Conservation (phyloP, 2,113 vertebrate species). For the Aphelocoma coerulescens region DNA sequence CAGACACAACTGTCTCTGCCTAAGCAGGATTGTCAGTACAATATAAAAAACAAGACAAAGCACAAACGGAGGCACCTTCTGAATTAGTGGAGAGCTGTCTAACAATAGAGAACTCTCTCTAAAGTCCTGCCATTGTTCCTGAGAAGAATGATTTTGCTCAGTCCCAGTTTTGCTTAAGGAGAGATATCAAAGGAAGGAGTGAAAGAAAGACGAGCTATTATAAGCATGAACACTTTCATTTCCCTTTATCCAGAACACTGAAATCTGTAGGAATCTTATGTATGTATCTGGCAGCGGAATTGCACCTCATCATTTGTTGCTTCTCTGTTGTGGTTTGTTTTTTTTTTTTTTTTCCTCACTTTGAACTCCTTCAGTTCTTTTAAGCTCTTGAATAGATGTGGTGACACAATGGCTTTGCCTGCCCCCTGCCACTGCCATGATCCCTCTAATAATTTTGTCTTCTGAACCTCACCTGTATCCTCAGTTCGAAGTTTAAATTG, state of each 20-base stretch:
- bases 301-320: neutral
- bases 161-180: neutral
- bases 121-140: neutral
- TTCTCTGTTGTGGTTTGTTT: neutral
- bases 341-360: neutral
- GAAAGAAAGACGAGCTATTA: neutral
- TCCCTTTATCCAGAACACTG: neutral
- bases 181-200: neutral
- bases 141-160: neutral
- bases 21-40: neutral
- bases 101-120: neutral
- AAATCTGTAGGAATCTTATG: neutral
- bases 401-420: neutral
- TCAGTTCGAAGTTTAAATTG: neutral
- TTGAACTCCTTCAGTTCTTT: neutral
- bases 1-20: neutral
- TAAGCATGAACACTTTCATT: neutral
- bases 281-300: neutral
- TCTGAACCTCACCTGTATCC: neutral
- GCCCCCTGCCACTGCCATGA: neutral
- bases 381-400: neutral
- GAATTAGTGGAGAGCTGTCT: neutral
- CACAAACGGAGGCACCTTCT: neutral
- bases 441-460: neutral
- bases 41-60: neutral